Percentiles rank a stretch among this genome's conserved stretches.
phyloP scores from a whole-genome alignment of 2,113 vertebrate genomes.

The Thryonomys swinderianus region DNA sequence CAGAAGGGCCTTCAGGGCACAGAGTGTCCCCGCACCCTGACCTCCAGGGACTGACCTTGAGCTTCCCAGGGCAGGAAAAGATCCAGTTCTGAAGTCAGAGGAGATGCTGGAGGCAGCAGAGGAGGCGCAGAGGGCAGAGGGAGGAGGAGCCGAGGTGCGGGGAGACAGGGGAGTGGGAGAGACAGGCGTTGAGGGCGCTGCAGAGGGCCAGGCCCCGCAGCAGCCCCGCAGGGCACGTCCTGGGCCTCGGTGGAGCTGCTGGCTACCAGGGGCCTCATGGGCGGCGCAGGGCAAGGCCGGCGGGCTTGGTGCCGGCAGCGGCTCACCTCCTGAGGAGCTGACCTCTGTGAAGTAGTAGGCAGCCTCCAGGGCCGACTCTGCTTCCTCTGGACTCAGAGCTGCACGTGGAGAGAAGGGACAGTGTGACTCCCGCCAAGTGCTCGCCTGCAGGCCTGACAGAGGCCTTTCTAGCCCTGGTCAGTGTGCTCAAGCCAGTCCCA shows the following conservation, averaged over 20 bases:
- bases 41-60: constrained; percentile 92
- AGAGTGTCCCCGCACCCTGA: constrained; percentile 21
- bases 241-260: accelerated
- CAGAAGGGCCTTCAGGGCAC: background rate
- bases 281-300: background rate
- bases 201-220: background rate
- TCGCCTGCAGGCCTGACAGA: accelerated
- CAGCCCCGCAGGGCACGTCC: background rate
- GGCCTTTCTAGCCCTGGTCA: too few relatives aligned
- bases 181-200: constrained; percentile 73
- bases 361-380: constrained; percentile 96
- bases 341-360: constrained; percentile 94
- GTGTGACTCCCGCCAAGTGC: background rate
- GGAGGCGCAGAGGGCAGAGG: constrained; percentile 73
- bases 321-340: constrained; percentile 88
- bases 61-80: constrained; percentile 93
- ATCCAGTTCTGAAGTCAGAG: constrained; percentile 94
- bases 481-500: accelerated
- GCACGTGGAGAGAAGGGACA: constrained; percentile 15
- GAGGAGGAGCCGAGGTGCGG: constrained; percentile 74
- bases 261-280: background rate
- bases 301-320: accelerated
- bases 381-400: constrained; percentile 95
- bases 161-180: constrained; percentile 78
- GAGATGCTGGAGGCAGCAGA: constrained; percentile 89